These are phyloP conservation scores for Bruchidius siliquastri DNA, from an alignment of 2,888 invertebrate species.

Conservation along the genomic window DNA sequence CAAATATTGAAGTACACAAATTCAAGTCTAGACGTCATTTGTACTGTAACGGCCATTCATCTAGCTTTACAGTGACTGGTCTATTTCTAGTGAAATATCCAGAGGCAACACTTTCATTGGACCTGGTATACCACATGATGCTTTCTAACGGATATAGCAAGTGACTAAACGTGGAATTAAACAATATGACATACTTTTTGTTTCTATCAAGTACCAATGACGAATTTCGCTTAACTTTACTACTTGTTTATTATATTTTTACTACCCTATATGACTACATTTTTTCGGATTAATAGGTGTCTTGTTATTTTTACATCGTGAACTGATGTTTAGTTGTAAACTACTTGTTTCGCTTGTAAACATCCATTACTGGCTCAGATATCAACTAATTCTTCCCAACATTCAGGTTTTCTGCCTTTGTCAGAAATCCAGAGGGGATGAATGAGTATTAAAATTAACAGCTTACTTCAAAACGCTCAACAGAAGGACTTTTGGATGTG, in stretches of 20 bases:
- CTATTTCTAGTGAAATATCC: background rate
- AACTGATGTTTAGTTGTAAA: no score
- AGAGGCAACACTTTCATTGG: background rate
- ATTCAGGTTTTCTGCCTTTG: no score
- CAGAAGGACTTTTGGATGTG: no score
- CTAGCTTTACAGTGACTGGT: background rate
- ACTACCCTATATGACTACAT: background rate
- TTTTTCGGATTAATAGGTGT: background rate
- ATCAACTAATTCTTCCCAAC: no score
- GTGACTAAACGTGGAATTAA: background rate
- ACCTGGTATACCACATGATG: background rate
- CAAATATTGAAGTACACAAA: no score
- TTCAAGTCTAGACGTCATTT: no score
- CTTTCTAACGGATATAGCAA: background rate
- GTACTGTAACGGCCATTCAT: no score
- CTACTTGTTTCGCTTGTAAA: background rate
- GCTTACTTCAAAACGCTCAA: no score
- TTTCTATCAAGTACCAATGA: background rate
- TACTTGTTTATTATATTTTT: background rate
- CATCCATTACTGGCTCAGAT: background rate
- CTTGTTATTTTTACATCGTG: no score
- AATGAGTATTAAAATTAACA: no score
- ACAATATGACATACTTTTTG: background rate
- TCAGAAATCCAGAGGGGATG: no score
- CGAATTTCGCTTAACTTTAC: background rate